Percentiles rank a stretch among this genome's conserved stretches.
Evolutionary conservation across 2,113 vertebrate genomes (phyloP).

Genomic region (Larimichthys polyactis): DNA sequence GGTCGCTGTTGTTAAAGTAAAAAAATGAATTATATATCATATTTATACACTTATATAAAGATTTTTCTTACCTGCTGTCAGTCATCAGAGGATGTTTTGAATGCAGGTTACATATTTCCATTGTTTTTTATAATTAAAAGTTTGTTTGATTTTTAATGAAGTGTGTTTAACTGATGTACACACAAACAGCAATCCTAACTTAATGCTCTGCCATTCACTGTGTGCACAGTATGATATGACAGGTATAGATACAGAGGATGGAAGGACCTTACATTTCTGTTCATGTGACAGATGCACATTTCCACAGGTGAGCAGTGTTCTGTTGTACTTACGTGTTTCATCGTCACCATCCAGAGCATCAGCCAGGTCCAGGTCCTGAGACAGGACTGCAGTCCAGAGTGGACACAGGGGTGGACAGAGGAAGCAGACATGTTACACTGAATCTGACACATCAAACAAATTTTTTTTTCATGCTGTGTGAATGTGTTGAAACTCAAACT

Average conservation of each 20-base stretch:
- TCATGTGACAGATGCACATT: not conserved
- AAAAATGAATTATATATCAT: not conserved
- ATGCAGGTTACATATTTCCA: no score
- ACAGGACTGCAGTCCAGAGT: slow-evolving; percentile 59
- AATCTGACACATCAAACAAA: not conserved
- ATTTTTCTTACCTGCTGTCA: not conserved
- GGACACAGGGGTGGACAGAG: not conserved
- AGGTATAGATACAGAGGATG: no score
- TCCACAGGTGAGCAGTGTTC: not conserved
- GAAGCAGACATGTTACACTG: not conserved
- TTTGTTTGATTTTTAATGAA: no score
- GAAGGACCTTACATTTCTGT: no score
- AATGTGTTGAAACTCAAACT: not conserved
- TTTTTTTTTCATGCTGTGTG: not conserved
- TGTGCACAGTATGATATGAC: no score
- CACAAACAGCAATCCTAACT: no score
- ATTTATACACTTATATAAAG: not conserved
- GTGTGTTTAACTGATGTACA: no score
- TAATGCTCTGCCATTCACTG: no score
- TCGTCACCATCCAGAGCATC: slow-evolving; percentile 31
- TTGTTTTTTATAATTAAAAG: not conserved
- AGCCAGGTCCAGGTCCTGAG: slow-evolving; percentile 45
- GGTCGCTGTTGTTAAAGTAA: slow-evolving; percentile 1
- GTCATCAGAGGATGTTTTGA: not conserved
- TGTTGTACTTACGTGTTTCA: slow-evolving; percentile 30